These are phyloP conservation scores for Podarcis raffonei DNA, from an alignment of 2,113 vertebrate species.

Conservation along the genomic window DNA sequence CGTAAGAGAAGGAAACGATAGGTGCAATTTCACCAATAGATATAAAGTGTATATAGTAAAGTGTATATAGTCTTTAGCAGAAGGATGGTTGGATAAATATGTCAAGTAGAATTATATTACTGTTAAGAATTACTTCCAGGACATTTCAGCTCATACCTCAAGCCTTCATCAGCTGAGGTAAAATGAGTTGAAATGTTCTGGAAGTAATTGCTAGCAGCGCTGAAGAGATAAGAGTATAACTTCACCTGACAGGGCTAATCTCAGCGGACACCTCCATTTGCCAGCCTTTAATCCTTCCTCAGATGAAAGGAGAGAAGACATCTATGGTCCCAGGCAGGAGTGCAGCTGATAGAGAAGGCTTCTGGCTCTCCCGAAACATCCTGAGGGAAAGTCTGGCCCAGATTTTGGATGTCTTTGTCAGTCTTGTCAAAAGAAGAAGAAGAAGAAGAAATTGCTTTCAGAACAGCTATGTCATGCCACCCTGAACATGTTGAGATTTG, in stretches of 20 bases:
- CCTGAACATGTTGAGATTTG: constrained; percentile 1
- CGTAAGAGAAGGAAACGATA: neutral
- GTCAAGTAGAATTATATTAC: constrained; percentile 42
- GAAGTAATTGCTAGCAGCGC: constrained; percentile 55
- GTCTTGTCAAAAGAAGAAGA: constrained; percentile 31
- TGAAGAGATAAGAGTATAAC: constrained; percentile 53
- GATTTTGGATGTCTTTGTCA: constrained; percentile 61
- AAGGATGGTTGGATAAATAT: constrained; percentile 46
- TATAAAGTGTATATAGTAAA: constrained; percentile 18
- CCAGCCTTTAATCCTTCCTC: constrained; percentile 26
- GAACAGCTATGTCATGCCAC: neutral
- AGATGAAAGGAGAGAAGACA: constrained; percentile 24
- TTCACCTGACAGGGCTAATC: constrained; percentile 48
- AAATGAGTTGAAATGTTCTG: constrained; percentile 52
- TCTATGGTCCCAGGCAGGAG: neutral
- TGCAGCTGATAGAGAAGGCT: neutral
- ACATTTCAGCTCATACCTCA: constrained; percentile 32
- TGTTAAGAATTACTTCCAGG: constrained; percentile 36
- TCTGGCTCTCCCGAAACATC: constrained; percentile 12
- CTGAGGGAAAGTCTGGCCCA: constrained; percentile 57
- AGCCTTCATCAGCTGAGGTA: constrained; percentile 43
- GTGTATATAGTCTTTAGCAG: constrained; percentile 4
- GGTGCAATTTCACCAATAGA: neutral
- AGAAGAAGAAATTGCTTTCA: neutral
- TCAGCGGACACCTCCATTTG: constrained; percentile 38